Conservation (phyloP, 2,113 vertebrate genomes). For the Fulica atra region DNA sequence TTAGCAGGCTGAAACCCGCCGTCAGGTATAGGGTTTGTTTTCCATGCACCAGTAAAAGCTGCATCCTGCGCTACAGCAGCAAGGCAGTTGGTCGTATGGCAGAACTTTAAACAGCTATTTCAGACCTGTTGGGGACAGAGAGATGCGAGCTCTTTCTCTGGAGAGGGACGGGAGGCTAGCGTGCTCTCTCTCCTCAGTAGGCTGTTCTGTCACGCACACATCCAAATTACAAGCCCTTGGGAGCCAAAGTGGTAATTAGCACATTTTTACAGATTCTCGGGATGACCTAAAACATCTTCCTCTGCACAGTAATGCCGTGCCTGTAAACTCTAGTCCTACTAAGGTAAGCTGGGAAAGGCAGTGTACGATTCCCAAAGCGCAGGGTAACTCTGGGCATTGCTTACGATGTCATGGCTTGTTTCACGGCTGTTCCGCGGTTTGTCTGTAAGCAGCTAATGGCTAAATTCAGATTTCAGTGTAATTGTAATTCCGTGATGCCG, state of each 20-base stretch:
- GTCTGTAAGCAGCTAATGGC: background rate
- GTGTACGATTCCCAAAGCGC: background rate
- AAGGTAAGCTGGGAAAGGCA: background rate
- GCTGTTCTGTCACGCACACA: background rate
- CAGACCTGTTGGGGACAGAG: background rate
- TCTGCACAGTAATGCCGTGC: background rate
- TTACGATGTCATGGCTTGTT: background rate
- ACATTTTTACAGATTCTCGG: background rate
- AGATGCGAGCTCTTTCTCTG: background rate
- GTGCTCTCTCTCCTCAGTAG: background rate
- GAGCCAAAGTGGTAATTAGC: background rate
- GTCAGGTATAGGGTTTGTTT: background rate
- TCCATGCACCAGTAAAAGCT: background rate
- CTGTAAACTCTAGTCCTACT: background rate
- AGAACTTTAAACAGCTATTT: background rate
- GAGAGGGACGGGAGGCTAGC: background rate
- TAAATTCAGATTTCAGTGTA: constrained; percentile 16
- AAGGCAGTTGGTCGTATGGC: rapidly evolving
- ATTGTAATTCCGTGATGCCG: background rate
- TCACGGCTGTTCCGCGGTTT: constrained; percentile 15
- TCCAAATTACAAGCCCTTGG: background rate
- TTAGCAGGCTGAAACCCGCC: background rate
- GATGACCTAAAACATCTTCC: background rate
- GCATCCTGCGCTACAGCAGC: background rate
- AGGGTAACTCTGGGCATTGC: background rate